A percentile compares a stretch with the other conserved stretches of the same genome.
phyloP scores from a whole-genome alignment of 2,797 vertebrate species.

The Amazonetta brasiliensis region DNA sequence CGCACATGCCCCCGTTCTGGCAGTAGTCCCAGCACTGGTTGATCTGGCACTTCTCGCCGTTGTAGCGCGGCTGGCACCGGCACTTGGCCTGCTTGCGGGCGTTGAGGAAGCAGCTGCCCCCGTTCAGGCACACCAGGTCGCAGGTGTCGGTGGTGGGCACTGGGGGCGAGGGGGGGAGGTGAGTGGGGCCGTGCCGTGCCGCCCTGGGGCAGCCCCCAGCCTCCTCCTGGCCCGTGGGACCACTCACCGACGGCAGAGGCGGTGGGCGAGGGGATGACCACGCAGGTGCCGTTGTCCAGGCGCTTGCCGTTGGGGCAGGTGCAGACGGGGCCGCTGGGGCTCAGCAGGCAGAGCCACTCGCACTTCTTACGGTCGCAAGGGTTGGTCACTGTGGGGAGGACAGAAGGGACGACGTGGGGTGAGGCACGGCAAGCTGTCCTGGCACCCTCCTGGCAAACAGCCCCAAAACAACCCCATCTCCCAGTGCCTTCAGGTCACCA shows the following conservation, averaged over 20 bases:
- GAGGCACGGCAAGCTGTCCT: fast-evolving
- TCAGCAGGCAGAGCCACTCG: constrained; percentile 96
- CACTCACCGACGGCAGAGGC: constrained; percentile 86
- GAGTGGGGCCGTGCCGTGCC: fast-evolving
- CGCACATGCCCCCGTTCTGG: constrained; percentile 93
- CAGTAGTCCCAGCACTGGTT: constrained; percentile 95
- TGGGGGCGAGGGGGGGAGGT: neutral
- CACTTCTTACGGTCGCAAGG: constrained; percentile 97
- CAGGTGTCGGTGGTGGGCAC: constrained; percentile 86
- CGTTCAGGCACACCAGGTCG: constrained; percentile 88
- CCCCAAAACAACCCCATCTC: neutral
- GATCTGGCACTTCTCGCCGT: constrained; percentile 90
- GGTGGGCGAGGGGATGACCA: constrained; percentile 87
- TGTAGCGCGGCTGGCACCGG: constrained; percentile 93
- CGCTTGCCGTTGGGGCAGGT: constrained; percentile 92
- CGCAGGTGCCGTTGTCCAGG: constrained; percentile 93
- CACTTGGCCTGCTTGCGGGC: constrained; percentile 94
- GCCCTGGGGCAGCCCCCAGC: neutral
- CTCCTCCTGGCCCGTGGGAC: neutral
- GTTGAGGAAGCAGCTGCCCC: constrained; percentile 95
- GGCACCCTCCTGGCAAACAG: neutral
- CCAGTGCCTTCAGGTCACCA: fast-evolving
- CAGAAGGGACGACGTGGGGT: fast-evolving
- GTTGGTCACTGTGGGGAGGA: constrained; percentile 85
- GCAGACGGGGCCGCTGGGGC: constrained; percentile 94